phyloP scores from a whole-genome alignment of 2,888 invertebrate species.

The Neria commutata region DNA sequence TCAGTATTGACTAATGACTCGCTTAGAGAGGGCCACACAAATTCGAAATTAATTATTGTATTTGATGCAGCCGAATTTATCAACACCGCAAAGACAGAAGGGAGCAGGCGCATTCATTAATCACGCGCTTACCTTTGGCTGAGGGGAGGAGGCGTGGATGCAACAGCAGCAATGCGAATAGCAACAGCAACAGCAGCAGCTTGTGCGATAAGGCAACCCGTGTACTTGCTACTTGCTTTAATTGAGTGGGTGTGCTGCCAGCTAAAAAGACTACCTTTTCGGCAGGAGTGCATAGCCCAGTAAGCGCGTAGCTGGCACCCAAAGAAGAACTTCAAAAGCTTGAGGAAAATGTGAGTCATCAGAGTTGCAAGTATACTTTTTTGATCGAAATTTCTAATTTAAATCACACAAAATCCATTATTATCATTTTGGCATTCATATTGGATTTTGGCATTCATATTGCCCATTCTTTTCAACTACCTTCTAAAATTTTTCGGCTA shows the following conservation, averaged over 20 bases:
- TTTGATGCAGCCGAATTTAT: constrained; percentile 48
- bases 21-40: constrained; percentile 27
- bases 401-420: too few relatives aligned
- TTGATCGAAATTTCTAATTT: too few relatives aligned
- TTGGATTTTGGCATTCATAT: too few relatives aligned
- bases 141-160: neutral
- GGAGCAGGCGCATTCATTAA: neutral
- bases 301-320: too few relatives aligned
- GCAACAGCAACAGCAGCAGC: constrained; percentile 34
- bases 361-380: too few relatives aligned
- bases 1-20: neutral
- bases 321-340: too few relatives aligned
- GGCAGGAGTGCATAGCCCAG: too few relatives aligned
- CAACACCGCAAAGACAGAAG: constrained; percentile 35
- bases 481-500: too few relatives aligned
- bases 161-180: neutral
- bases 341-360: too few relatives aligned
- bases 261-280: too few relatives aligned
- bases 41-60: constrained; percentile 50
- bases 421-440: too few relatives aligned
- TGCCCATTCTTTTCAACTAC: too few relatives aligned
- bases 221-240: neutral
- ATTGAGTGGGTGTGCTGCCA: neutral
- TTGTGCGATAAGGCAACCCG: constrained; percentile 20
- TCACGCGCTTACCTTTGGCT: neutral